Conservation (phyloP, 2,113 vertebrate species). For the Beaufortia kweichowensis region DNA sequence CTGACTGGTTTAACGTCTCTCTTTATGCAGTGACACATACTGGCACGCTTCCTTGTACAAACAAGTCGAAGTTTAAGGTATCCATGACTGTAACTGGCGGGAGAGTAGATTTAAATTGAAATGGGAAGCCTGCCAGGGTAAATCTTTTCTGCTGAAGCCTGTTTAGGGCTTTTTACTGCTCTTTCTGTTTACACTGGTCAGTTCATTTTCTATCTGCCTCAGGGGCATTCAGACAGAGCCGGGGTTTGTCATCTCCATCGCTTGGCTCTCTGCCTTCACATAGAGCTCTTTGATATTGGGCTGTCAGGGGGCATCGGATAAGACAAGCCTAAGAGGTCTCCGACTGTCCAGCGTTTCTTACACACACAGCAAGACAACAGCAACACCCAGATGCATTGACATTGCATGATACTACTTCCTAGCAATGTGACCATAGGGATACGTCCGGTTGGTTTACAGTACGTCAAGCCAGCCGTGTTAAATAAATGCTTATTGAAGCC, state of each 20-base stretch:
- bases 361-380: slow-evolving; percentile 8
- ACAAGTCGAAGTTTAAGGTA: slow-evolving; percentile 16
- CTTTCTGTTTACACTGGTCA: slow-evolving; percentile 22
- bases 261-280: slow-evolving; percentile 35
- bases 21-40: background rate
- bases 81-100: slow-evolving; percentile 3
- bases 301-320: slow-evolving; percentile 31
- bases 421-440: background rate
- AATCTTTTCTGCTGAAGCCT: slow-evolving; percentile 32
- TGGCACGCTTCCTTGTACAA: slow-evolving; percentile 5
- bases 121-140: slow-evolving; percentile 25
- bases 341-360: slow-evolving; percentile 5
- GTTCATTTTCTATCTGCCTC: slow-evolving; percentile 27
- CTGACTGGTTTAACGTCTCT: background rate
- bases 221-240: slow-evolving; percentile 24
- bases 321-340: slow-evolving; percentile 34
- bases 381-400: background rate
- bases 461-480: background rate
- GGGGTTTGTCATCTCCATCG: slow-evolving; percentile 27
- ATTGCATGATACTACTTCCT: background rate
- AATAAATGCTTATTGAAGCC: slow-evolving; percentile 4
- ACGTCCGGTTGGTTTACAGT: background rate
- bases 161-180: slow-evolving; percentile 30
- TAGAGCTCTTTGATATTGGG: slow-evolving; percentile 31
- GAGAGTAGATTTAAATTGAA: slow-evolving; percentile 31